Evolutionary conservation across 2,113 vertebrate genomes (phyloP), one percentile per base, ranked within the genome.

Genomic region (Semicossyphus pulcher): DNA sequence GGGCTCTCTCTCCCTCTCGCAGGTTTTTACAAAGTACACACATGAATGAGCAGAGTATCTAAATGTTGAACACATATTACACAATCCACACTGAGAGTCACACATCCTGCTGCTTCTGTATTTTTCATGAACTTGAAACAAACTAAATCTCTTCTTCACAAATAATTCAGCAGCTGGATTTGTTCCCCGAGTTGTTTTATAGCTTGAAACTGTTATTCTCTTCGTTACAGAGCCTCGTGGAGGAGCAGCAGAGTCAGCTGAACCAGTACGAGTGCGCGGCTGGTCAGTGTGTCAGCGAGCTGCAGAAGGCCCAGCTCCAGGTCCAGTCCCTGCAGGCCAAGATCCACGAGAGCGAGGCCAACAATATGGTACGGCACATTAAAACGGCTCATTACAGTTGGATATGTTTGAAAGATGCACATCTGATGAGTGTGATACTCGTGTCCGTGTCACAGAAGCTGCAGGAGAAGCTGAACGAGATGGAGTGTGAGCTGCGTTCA

Each of bases 381-480:
- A 57, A 44, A 39, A 25, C 1, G 0, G 18, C 18, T 58, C 2
- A 20, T 5, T 36, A 21, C 18, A 21, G 16, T 16, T 39, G 3
- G 1, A 16, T 67, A 4, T 52, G n/a, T 57, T 51, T 54, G 18
- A 12, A 53, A 14, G 49, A 21, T 42, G 16, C 10, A 34, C 34
- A 26, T 21, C 1, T 0, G 36, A 52, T 39, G 47, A 15, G 20
- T 10, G 10, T 0, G 9, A 4, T 7, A 2, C 44, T 42, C 18
- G 1, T 76, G 2, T 58, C n/a, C 20, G 0, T 62, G 39, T 41
- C 62, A 42, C 18, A 99, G 97, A 93, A 94, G 88, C 93, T 99
- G 58, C 96, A 97, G 92, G 95, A 97, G 82, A 98, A 95, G 87
- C 86, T 97, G 84, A 91, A 85, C 32, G 95, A 97, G 82, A 92